Conservation (phyloP, 2,888 invertebrate species). For the Hirtodrosophila duncani region DNA sequence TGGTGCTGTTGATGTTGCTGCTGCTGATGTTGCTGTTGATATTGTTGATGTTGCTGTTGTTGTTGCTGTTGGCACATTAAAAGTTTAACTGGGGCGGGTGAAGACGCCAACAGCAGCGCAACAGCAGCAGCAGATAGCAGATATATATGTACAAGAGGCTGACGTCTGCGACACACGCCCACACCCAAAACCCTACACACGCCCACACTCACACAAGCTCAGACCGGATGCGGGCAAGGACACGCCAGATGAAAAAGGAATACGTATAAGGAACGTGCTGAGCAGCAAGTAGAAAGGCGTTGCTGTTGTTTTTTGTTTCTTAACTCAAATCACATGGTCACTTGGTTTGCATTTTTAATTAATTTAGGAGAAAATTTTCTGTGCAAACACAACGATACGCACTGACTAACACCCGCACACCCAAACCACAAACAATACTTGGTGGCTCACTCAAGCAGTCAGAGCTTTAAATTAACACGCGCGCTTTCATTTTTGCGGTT, state of each 20-base stretch:
- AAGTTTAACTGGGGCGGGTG: conserved; percentile 9
- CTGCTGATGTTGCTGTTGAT: conserved; percentile 3
- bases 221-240: conserved; percentile 4
- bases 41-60: conserved; percentile 18
- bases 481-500: conserved; percentile 10
- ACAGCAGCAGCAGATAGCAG: too few species aligned
- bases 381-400: too few species aligned
- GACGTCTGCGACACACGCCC: too few species aligned
- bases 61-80: conserved; percentile 41
- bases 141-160: too few species aligned
- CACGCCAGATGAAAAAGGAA: conserved; percentile 11
- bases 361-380: conserved; percentile 9
- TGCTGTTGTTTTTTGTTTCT: conserved; percentile 7
- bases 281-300: not conserved
- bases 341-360: conserved; percentile 14
- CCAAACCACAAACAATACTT: too few species aligned
- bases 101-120: conserved; percentile 1
- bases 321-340: conserved; percentile 2
- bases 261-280: conserved; percentile 15
- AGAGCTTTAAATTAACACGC: conserved; percentile 18
- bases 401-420: too few species aligned
- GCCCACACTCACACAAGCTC: conserved; percentile 1
- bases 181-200: conserved; percentile 10
- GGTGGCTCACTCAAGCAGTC: too few species aligned
- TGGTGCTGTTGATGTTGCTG: conserved; percentile 20